Evolutionary conservation across 2,113 vertebrate species (phyloP).

Genomic region (Calidris pygmaea): DNA sequence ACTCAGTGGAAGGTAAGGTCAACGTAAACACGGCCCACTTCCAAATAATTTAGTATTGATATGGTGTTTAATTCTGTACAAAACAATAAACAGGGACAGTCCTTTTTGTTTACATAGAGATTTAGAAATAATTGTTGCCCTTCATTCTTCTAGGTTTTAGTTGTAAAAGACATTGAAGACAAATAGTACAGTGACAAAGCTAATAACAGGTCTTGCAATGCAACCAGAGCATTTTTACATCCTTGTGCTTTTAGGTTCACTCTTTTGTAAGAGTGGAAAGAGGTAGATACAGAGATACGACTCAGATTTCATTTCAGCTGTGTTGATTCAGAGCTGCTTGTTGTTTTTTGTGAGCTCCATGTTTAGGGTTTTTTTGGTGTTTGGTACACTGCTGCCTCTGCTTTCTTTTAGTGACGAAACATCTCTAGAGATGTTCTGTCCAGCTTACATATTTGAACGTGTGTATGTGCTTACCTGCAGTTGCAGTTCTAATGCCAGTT

Average conservation of each 20-base stretch:
- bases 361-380: not conserved
- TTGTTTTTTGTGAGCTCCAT: not conserved
- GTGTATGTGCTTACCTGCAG: not conserved
- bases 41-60: not conserved
- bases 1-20: not conserved
- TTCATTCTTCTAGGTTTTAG: conserved; percentile 22
- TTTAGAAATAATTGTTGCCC: conserved; percentile 21
- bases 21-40: not conserved
- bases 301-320: not conserved
- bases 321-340: not conserved
- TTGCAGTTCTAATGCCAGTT: not conserved
- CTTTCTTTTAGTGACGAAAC: not conserved
- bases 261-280: not conserved
- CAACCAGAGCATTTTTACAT: not conserved
- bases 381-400: not conserved
- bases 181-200: conserved; percentile 43
- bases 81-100: not conserved
- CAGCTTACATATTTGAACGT: not conserved
- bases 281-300: not conserved
- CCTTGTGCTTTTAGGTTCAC: not conserved
- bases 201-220: conserved; percentile 16
- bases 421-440: not conserved
- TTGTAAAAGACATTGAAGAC: conserved; percentile 25
- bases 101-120: not conserved
- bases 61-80: not conserved